Conservation (phyloP, 2,797 vertebrate species). For the Hypotaenidia philippensis region DNA sequence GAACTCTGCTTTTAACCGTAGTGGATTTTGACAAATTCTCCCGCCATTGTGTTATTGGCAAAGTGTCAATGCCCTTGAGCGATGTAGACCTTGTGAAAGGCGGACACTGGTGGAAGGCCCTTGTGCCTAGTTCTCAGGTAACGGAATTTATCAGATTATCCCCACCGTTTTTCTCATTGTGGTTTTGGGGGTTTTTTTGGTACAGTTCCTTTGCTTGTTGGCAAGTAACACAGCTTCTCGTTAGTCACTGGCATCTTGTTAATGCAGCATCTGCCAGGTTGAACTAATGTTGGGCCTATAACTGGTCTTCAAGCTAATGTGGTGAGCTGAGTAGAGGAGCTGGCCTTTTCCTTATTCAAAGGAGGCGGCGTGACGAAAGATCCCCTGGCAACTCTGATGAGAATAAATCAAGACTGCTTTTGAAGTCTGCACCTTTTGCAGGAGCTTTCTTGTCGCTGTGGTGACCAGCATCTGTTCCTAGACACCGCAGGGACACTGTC, state of each 20-base stretch:
- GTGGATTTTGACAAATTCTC: constrained; percentile 94
- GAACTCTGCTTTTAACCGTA: constrained; percentile 89
- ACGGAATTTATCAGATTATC: constrained; percentile 21
- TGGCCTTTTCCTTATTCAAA: not conserved
- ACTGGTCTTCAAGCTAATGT: not conserved
- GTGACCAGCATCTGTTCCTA: not conserved
- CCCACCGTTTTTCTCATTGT: not conserved
- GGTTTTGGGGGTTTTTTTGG: not conserved
- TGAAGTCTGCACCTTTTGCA: not conserved
- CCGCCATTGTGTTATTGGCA: constrained; percentile 90
- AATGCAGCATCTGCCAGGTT: not conserved
- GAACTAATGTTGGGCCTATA: not conserved
- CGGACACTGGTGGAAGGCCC: constrained; percentile 94
- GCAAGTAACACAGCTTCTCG: not conserved
- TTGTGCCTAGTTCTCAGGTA: constrained; percentile 92
- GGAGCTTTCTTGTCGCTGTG: not conserved
- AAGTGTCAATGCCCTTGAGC: constrained; percentile 85
- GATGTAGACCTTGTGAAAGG: constrained; percentile 93
- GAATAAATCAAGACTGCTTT: not conserved
- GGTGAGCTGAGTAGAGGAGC: not conserved
- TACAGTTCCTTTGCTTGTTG: constrained; percentile 15
- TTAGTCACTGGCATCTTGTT: not conserved
- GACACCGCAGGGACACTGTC: not conserved
- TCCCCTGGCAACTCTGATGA: not conserved
- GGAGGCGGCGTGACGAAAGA: not conserved